Evolutionary conservation across 2,888 invertebrate species (phyloP).

Genomic region (Athrips mouffetella): DNA sequence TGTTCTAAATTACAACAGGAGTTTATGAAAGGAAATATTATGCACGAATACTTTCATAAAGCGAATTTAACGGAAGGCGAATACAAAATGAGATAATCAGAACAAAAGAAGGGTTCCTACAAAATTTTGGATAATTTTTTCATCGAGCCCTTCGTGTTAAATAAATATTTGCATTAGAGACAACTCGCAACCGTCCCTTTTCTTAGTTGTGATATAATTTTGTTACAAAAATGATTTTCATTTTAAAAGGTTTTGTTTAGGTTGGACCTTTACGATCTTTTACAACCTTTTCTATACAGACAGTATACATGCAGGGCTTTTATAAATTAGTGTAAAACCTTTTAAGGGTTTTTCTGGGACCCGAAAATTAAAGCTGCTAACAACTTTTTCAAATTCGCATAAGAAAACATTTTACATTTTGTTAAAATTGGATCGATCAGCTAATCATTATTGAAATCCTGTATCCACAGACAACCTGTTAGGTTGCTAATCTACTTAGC

Average conservation of each 20-base stretch:
- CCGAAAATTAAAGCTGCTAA: too few species aligned
- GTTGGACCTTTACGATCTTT: too few species aligned
- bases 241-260: neutral
- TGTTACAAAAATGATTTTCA: neutral
- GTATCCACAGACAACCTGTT: too few species aligned
- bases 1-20: slow-evolving; percentile 8
- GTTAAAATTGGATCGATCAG: too few species aligned
- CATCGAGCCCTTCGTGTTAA: neutral
- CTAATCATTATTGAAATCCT: too few species aligned
- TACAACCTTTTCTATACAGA: too few species aligned
- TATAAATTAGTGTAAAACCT: too few species aligned
- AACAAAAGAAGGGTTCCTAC: slow-evolving; percentile 14
- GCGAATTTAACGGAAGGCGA: slow-evolving; percentile 3
- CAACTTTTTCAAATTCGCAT: too few species aligned
- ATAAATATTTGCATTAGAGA: neutral
- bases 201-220: neutral
- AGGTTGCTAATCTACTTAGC: too few species aligned
- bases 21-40: slow-evolving; percentile 13
- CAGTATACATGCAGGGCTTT: too few species aligned
- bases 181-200: neutral
- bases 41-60: slow-evolving; percentile 3
- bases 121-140: slow-evolving; percentile 3
- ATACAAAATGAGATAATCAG: slow-evolving; percentile 3
- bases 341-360: too few species aligned
- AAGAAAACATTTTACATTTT: too few species aligned